Evolutionary conservation across 2,113 vertebrate species (phyloP).

Genomic region (Odontophorus gujanensis): DNA sequence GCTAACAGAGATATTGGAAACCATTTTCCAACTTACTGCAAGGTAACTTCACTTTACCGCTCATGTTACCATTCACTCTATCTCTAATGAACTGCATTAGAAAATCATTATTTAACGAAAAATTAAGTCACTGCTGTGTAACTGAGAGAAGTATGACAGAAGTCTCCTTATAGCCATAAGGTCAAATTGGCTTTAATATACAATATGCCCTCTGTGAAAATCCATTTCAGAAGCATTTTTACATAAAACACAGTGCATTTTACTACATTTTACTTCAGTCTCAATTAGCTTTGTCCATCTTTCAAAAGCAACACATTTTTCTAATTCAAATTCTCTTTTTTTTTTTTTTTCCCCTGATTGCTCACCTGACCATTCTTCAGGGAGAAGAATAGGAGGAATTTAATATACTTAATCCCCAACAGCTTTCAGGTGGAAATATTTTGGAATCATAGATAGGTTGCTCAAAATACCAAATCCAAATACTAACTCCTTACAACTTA

Average conservation of each 20-base stretch:
- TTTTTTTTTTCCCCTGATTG: not conserved
- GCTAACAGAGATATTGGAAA: not conserved
- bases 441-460: too few relatives aligned
- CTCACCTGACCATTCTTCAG: not conserved
- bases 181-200: not conserved
- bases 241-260: not conserved
- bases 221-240: slow-evolving; percentile 22
- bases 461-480: too few relatives aligned
- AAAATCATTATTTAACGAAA: not conserved
- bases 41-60: not conserved
- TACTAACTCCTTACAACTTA: not conserved
- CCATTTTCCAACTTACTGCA: not conserved
- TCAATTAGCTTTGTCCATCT: not conserved
- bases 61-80: too few relatives aligned
- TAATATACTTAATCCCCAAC: not conserved
- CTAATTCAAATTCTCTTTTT: not conserved
- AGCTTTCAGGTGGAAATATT: not conserved
- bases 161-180: not conserved
- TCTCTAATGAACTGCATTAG: not conserved
- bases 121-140: not conserved
- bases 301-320: not conserved
- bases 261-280: not conserved
- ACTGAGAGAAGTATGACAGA: not conserved
- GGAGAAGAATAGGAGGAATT: not conserved
- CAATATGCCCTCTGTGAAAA: not conserved